These are phyloP conservation scores for Bactericera cockerelli DNA, from an alignment of 1,140 invertebrate species.

Conservation along the genomic window DNA sequence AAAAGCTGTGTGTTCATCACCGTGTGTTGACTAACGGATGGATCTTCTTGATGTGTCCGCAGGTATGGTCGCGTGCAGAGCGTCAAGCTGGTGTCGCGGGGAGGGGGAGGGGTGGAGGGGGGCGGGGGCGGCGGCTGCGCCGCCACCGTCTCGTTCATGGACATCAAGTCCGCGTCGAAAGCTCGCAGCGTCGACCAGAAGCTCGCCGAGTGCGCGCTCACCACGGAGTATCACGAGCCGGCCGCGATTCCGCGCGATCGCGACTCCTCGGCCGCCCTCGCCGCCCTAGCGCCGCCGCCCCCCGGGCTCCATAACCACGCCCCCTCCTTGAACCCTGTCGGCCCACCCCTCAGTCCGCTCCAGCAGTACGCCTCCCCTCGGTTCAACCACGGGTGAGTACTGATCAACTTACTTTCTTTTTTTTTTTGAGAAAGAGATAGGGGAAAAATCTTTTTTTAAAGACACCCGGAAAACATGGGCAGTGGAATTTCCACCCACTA, in stretches of 20 bases:
- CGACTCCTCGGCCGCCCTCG: constrained; percentile 19
- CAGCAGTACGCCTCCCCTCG: constrained; percentile 15
- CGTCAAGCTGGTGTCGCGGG: constrained; percentile 70
- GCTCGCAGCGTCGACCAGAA: constrained; percentile 79
- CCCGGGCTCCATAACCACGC: constrained; percentile 3
- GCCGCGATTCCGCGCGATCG: constrained; percentile 43
- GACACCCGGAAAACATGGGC: too few species aligned
- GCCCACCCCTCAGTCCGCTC: constrained; percentile 3
- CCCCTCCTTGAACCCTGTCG: constrained; percentile 17
- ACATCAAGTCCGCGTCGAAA: constrained; percentile 89
- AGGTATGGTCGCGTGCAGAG: constrained; percentile 94
- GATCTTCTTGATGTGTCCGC: constrained; percentile 29
- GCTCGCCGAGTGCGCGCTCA: constrained; percentile 67
- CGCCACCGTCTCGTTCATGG: constrained; percentile 88
- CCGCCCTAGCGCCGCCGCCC: constrained; percentile 15
- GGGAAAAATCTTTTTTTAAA: too few species aligned
- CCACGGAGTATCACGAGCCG: constrained; percentile 86
- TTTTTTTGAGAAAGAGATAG: too few species aligned
- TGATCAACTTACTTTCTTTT: not conserved
- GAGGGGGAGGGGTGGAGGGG: constrained; percentile 33
- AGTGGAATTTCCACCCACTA: too few species aligned
- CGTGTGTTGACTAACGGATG: too few species aligned
- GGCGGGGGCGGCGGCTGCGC: constrained; percentile 32
- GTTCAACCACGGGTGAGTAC: constrained; percentile 20
- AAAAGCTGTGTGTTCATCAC: too few species aligned